Conservation (phyloP, 2,888 invertebrate species). For the Eremobia ochroleuca region DNA sequence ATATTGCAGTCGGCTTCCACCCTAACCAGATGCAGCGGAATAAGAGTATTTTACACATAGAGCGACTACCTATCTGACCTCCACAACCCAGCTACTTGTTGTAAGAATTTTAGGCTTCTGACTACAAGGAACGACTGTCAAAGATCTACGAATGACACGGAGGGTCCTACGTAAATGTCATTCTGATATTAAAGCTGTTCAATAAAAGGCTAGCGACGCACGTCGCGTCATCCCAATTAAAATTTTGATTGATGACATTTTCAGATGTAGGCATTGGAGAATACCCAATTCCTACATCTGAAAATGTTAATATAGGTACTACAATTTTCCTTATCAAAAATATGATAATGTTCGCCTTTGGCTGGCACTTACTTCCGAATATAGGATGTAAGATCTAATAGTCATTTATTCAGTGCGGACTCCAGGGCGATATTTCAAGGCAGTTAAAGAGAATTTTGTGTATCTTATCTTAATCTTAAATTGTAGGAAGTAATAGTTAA, state of each 20-base stretch:
- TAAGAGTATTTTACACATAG: background rate
- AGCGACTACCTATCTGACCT: no score
- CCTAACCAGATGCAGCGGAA: background rate
- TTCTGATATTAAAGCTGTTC: background rate
- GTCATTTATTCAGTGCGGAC: constrained; percentile 16
- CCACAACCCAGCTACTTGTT: no score
- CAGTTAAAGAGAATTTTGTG: constrained; percentile 68
- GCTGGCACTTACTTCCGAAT: background rate
- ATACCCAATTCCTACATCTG: no score
- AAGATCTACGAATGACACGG: no score
- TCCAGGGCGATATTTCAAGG: constrained; percentile 63
- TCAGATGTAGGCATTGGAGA: background rate
- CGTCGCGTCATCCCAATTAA: background rate
- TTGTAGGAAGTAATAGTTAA: constrained; percentile 57
- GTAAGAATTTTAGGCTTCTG: no score
- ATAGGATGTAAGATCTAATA: constrained; percentile 18
- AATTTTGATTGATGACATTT: no score
- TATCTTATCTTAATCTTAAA: constrained; percentile 66
- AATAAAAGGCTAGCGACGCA: no score
- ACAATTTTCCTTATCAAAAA: background rate
- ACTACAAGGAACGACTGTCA: no score
- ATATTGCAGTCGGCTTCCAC: background rate
- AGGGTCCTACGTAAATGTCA: background rate
- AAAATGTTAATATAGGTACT: background rate
- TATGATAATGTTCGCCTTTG: background rate